Base-by-base conservation (phyloP, 2,888 invertebrate species). In the Zhengitettix transpicula region DNA sequence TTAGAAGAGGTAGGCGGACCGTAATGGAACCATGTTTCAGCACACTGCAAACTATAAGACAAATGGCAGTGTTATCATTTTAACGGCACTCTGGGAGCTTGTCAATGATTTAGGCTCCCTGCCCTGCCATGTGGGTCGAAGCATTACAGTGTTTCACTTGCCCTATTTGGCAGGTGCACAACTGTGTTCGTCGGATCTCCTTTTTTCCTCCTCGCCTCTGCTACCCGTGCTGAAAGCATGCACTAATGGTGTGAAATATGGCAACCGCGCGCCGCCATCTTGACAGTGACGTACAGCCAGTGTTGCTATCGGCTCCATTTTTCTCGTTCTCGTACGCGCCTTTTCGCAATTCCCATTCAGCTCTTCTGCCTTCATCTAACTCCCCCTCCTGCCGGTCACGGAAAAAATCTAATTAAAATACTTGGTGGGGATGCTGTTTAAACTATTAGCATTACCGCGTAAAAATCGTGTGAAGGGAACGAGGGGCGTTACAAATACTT, bases 201-300 rank as follows among this genome's bases (percentile, higher is more conserved):
- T n/a, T 47, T 47, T 28, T 28, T n/a, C 52, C 52, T 16, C 52
- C 11, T 16, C 15, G 11, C 17, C 52, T 2, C n/a, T 11, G 11
- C 11, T 16, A 28, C 28, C 28, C 28, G 28, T 28, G 52, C 17
- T 55, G 55, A 55, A 55, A 55, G 55, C 55, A 55, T 55, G 55
- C 55, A 55, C 55, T 55, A 55, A 55, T 55, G 55, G 55, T n/a
- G 55, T 55, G 55, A 55, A 40, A 28, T 55, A 55, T 55, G 41
- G 55, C n/a, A 14, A 40, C 40, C 55, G 42, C 17, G 54, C 47
- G 17, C 47, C 57, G 56, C 56, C 58, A 56, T 55, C 56, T 55
- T 61, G 61, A 61, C 61, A 61, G 58, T 61, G 61, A 61, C 58
- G 56, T 61, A 61, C 58, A 42, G 61, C 56, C 56, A 28, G 55